A percentile compares a stretch with the other conserved stretches of the same genome.
Conservation (phyloP, 1,140 invertebrate species). For the Condylostylus longicornis region DNA sequence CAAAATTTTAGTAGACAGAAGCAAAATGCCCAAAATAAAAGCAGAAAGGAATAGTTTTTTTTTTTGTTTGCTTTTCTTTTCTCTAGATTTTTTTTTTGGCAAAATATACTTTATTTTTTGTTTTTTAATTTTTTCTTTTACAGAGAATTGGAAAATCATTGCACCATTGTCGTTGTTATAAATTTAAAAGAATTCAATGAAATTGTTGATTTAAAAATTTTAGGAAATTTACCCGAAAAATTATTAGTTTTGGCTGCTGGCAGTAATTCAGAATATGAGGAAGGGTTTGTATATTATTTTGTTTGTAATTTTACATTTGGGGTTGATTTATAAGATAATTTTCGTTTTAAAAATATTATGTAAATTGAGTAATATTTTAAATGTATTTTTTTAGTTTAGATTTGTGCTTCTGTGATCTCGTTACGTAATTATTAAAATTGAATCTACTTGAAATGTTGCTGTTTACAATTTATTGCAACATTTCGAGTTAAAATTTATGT, state of each 20-base stretch:
- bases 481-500: too few relatives aligned
- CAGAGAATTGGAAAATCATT: conserved; percentile 27
- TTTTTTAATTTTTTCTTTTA: conserved; percentile 9
- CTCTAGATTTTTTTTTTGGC: conserved; percentile 6
- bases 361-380: background rate
- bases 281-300: conserved; percentile 32
- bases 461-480: too few relatives aligned
- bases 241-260: conserved; percentile 33
- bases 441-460: too few relatives aligned
- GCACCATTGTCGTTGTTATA: conserved; percentile 34
- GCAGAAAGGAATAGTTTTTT: too few relatives aligned
- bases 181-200: conserved; percentile 33
- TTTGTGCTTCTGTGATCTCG: background rate
- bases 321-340: conserved; percentile 15
- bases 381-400: background rate
- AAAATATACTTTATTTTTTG: conserved; percentile 3
- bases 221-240: conserved; percentile 23
- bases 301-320: conserved; percentile 14
- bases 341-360: conserved; percentile 10
- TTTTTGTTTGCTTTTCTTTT: too few relatives aligned
- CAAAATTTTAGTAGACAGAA: background rate
- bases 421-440: background rate
- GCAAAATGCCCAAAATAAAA: conserved; percentile 4
- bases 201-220: conserved; percentile 27
- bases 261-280: conserved; percentile 27